A percentile compares a stretch with the other conserved stretches of the same genome.
phyloP scores from a whole-genome alignment of 2,113 vertebrate genomes.

The Triplophysa rosa region DNA sequence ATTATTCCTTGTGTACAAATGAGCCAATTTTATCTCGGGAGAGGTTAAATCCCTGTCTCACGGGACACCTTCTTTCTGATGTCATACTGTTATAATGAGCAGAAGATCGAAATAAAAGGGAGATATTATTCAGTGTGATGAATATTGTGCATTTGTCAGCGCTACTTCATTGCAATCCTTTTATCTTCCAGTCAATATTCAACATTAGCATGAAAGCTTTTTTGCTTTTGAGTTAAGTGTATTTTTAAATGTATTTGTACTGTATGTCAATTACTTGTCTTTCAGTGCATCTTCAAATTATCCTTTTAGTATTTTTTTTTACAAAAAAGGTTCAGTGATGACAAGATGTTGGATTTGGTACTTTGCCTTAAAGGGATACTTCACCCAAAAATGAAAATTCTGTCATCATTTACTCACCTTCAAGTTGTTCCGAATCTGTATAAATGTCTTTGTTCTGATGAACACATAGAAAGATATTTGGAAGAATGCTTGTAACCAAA shows the following conservation, averaged over 20 bases:
- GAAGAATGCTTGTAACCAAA: too few relatives aligned
- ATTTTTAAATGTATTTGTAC: neutral
- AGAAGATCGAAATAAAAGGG: constrained; percentile 58
- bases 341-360: neutral
- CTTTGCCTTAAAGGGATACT: too few relatives aligned
- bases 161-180: neutral
- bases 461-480: too few relatives aligned
- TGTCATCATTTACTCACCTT: too few relatives aligned
- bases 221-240: neutral
- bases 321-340: too few relatives aligned
- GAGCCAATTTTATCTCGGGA: constrained; percentile 61
- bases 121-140: constrained; percentile 5
- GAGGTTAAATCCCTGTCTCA: constrained; percentile 62
- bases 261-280: neutral
- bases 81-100: constrained; percentile 61
- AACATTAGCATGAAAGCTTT: constrained; percentile 17
- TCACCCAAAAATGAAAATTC: too few relatives aligned
- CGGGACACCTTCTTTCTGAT: constrained; percentile 52
- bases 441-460: too few relatives aligned
- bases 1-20: constrained; percentile 64
- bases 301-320: too few relatives aligned
- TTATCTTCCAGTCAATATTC: constrained; percentile 1
- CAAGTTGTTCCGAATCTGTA: too few relatives aligned
- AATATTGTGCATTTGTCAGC: constrained; percentile 28
- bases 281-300: too few relatives aligned